Conservation (phyloP, 2,888 invertebrate species). For the Pseudococcus viburni region DNA sequence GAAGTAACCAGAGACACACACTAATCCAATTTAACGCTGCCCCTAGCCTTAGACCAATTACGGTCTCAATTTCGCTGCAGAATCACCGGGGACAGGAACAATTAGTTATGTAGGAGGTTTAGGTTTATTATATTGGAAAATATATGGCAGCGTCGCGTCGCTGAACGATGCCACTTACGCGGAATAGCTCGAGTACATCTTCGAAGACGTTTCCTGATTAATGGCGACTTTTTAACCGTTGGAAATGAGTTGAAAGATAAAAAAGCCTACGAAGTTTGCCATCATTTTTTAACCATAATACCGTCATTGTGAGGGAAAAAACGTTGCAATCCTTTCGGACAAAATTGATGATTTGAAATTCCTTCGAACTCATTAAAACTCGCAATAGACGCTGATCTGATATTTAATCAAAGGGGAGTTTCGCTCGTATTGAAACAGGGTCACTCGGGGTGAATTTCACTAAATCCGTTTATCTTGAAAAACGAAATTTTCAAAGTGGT, state of each 20-base stretch:
- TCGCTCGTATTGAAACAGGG: not conserved
- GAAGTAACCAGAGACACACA: not conserved
- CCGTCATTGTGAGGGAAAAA: not conserved
- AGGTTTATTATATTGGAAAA: not conserved
- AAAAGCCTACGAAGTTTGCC: not conserved
- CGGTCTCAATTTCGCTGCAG: conserved; percentile 9
- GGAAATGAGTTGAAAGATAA: not conserved
- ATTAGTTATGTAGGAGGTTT: conserved; percentile 11
- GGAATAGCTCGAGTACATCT: not conserved
- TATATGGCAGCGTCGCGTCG: not conserved
- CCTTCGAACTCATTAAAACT: conserved; percentile 1
- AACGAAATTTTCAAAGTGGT: not conserved
- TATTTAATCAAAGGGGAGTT: conserved; percentile 9
- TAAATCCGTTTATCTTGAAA: conserved; percentile 29
- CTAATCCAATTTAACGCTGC: not conserved
- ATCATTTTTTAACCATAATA: conserved; percentile 41
- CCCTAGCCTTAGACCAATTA: not conserved
- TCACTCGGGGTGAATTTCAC: not conserved
- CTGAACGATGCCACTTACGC: not conserved
- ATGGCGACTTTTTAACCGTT: not conserved
- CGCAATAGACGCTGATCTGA: not conserved
- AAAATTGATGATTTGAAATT: conserved; percentile 32
- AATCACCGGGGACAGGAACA: not conserved
- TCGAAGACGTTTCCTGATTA: not conserved
- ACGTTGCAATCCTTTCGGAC: not conserved